These are phyloP conservation scores for Lycaon pictus DNA, from an alignment of 2,113 vertebrate genomes.

Conservation along the genomic window DNA sequence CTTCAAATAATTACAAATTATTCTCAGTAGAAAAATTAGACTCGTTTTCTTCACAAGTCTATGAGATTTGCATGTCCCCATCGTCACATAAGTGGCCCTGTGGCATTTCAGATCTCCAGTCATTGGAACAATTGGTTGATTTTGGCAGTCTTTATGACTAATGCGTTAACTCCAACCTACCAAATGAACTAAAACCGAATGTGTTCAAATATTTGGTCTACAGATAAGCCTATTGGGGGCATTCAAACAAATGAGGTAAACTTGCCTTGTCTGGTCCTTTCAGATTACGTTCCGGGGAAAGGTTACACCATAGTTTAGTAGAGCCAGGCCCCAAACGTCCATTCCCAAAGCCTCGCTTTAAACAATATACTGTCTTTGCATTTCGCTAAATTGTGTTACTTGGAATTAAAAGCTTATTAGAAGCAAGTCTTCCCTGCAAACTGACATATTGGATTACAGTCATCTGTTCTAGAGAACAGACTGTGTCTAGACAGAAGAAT, in stretches of 20 bases:
- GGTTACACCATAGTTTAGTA: conserved; percentile 75
- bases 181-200: conserved; percentile 83
- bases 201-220: conserved; percentile 78
- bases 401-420: conserved; percentile 80
- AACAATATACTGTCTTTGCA: conserved; percentile 66
- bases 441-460: conserved; percentile 82
- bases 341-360: conserved; percentile 80
- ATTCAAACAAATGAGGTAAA: conserved; percentile 84
- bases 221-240: conserved; percentile 81
- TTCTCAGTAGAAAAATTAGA: conserved; percentile 59
- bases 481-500: conserved; percentile 81
- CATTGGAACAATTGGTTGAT: conserved; percentile 80
- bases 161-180: conserved; percentile 83
- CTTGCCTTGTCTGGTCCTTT: conserved; percentile 85
- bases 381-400: conserved; percentile 63
- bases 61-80: conserved; percentile 37
- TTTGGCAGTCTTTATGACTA: conserved; percentile 78
- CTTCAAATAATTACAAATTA: conserved; percentile 72
- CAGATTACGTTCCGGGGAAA: conserved; percentile 19
- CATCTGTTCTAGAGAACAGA: conserved; percentile 69
- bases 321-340: conserved; percentile 73
- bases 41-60: conserved; percentile 43
- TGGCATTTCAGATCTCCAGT: conserved; percentile 70
- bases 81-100: conserved; percentile 47
- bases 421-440: conserved; percentile 76